Percentiles rank a stretch among this genome's conserved stretches.
These are phyloP conservation scores for Pontoporia blainvillei DNA, from an alignment of 2,113 vertebrate species.

Conservation along the genomic window DNA sequence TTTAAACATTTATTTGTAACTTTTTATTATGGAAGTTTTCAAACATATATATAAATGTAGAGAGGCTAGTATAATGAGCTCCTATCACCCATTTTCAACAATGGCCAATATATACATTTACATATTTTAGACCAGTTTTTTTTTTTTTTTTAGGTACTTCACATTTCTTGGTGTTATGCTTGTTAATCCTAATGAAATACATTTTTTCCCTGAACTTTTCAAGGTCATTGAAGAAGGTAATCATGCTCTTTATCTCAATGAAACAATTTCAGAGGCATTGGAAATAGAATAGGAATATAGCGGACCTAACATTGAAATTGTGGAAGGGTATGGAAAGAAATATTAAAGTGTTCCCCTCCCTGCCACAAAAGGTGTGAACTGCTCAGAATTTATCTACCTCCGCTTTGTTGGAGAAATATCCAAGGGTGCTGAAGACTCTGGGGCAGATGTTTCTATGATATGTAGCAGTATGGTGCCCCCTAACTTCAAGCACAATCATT, in stretches of 20 bases:
- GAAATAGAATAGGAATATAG: neutral
- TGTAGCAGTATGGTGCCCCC: slow-evolving; percentile 61
- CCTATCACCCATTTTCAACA: neutral
- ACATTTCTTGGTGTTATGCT: neutral
- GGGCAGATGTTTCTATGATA: neutral
- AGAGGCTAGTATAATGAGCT: neutral
- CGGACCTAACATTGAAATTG: neutral
- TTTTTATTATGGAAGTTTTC: neutral
- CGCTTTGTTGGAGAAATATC: neutral
- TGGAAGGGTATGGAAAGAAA: neutral
- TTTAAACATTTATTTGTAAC: slow-evolving; percentile 9
- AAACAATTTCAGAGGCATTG: neutral
- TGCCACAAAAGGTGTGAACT: neutral
- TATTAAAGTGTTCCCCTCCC: neutral
- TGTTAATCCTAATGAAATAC: neutral
- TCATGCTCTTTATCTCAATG: neutral
- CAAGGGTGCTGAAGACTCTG: neutral
- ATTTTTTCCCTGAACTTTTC: neutral
- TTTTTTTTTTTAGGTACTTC: slow-evolving; percentile 23
- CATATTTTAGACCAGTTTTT: neutral
- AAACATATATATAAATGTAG: neutral
- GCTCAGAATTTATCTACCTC: neutral
- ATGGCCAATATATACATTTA: neutral
- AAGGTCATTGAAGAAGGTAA: neutral
- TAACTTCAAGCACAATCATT: slow-evolving; percentile 56